Conservation (phyloP, 2,797 vertebrate genomes). For the Knipowitschia caucasica region DNA sequence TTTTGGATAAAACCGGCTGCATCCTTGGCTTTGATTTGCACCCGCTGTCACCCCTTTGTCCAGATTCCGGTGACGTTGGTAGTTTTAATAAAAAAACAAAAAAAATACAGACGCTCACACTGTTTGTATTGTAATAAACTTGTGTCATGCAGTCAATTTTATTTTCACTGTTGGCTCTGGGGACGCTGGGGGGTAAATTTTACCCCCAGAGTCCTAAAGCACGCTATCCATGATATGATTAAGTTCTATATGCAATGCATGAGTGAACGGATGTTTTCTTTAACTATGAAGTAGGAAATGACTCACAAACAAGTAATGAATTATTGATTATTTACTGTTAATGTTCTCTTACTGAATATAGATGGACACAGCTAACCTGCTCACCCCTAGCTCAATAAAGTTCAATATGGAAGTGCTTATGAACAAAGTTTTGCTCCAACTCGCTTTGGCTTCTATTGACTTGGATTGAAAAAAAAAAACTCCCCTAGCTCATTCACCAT, state of each 20-base stretch:
- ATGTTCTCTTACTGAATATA: constrained; percentile 12
- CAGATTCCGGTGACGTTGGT: constrained; percentile 17
- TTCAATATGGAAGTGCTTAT: too few relatives aligned
- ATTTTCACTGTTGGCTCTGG: constrained; percentile 17
- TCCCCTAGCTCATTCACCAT: too few relatives aligned
- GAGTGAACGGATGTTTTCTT: constrained; percentile 6
- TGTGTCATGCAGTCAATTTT: constrained; percentile 25
- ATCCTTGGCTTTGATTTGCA: constrained; percentile 39
- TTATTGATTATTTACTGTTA: neutral
- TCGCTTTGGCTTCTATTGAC: too few relatives aligned
- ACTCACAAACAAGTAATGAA: neutral
- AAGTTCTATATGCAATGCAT: constrained; percentile 11
- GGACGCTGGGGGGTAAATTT: neutral
- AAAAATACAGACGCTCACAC: constrained; percentile 14
- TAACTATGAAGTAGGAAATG: constrained; percentile 2
- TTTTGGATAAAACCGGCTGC: constrained; percentile 37
- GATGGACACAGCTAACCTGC: too few relatives aligned
- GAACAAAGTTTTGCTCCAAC: too few relatives aligned
- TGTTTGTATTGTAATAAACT: constrained; percentile 12
- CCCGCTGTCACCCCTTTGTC: constrained; percentile 21
- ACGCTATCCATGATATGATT: constrained; percentile 3
- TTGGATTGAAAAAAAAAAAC: too few relatives aligned
- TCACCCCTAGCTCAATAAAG: too few relatives aligned
- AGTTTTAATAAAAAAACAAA: constrained; percentile 18
- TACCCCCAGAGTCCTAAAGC: neutral